Conservation (phyloP, 2,888 invertebrate species). For the Agonopterix subpropinquella region DNA sequence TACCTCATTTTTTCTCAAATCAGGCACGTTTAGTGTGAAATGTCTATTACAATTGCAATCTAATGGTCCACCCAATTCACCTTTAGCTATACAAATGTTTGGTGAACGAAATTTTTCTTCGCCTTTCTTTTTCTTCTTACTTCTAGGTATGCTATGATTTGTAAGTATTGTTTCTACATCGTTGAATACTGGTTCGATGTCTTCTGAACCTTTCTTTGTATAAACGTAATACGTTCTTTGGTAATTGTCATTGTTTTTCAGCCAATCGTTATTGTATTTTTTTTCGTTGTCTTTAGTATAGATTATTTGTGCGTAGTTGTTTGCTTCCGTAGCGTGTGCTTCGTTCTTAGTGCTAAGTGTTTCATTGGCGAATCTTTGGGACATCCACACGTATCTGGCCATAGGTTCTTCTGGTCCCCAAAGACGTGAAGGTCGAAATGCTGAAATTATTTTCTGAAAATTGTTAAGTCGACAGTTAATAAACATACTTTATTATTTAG, state of each 20-base stretch:
- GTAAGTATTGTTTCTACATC: constrained; percentile 34
- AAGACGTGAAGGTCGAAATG: constrained; percentile 58
- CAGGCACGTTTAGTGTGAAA: constrained; percentile 60
- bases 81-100: constrained; percentile 60
- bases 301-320: constrained; percentile 43
- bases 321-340: constrained; percentile 8
- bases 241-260: constrained; percentile 34
- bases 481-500: too few relatives aligned
- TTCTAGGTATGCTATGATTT: constrained; percentile 38
- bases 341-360: constrained; percentile 42
- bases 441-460: constrained; percentile 56
- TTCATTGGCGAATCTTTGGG: constrained; percentile 52
- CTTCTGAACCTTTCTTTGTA: constrained; percentile 31
- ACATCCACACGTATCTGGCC: constrained; percentile 67
- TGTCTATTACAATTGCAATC: constrained; percentile 65
- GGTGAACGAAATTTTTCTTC: constrained; percentile 58
- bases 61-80: constrained; percentile 49
- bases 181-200: constrained; percentile 22
- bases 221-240: constrained; percentile 38
- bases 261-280: constrained; percentile 41
- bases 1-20: constrained; percentile 51
- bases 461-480: too few relatives aligned
- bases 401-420: constrained; percentile 70
- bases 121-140: constrained; percentile 35
- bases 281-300: constrained; percentile 41